Percentiles rank a stretch among this genome's conserved stretches.
phyloP scores from a whole-genome alignment of 2,113 vertebrate species.

The Nycticebus coucang region DNA sequence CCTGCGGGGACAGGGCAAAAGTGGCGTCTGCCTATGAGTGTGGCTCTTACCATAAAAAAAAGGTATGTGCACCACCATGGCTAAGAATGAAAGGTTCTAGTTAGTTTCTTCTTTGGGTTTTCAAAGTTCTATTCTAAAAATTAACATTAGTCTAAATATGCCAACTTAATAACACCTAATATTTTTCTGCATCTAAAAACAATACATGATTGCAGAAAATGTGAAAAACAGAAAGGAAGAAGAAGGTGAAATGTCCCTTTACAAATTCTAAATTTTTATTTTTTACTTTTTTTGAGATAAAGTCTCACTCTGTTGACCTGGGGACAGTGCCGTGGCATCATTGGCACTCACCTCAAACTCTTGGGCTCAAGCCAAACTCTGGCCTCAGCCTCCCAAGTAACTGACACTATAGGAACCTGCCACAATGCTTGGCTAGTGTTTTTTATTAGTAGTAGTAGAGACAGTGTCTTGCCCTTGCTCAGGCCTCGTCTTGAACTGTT shows the following conservation, averaged over 20 bases:
- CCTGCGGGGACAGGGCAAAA: no score
- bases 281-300: no score
- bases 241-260: background rate
- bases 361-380: no score
- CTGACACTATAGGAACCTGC: no score
- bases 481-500: no score
- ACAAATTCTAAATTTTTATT: background rate
- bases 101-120: conserved; percentile 18
- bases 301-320: no score
- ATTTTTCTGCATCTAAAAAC: conserved; percentile 3
- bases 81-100: conserved; percentile 20
- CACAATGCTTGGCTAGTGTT: no score
- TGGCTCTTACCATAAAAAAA: background rate
- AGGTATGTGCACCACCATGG: background rate
- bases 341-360: no score
- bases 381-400: no score
- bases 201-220: background rate
- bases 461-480: no score
- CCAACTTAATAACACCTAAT: background rate
- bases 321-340: no score
- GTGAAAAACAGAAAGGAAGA: background rate
- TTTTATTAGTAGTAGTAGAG: no score
- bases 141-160: background rate
- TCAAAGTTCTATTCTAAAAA: conserved; percentile 33
- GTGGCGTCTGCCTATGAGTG: background rate